Conservation (phyloP, 2,113 vertebrate genomes). For the Cinclus mexicanus region DNA sequence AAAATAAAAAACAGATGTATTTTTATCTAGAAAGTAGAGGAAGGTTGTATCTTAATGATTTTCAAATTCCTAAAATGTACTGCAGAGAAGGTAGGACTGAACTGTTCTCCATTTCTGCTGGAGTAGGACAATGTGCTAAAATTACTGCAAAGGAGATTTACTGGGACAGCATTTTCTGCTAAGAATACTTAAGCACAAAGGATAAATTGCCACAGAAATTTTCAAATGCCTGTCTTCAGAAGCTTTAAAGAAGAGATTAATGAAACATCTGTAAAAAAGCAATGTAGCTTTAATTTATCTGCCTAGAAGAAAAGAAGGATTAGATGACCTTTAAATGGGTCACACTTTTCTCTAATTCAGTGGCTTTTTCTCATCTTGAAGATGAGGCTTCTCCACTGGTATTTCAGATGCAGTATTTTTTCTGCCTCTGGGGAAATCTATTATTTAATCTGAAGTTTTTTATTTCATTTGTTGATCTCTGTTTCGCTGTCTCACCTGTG, state of each 20-base stretch:
- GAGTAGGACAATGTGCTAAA: background rate
- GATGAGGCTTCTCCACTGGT: background rate
- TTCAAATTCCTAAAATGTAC: background rate
- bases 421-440: background rate
- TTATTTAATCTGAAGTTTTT: background rate
- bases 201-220: constrained; percentile 16
- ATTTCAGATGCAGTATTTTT: background rate
- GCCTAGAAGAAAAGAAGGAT: constrained; percentile 25
- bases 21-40: background rate
- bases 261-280: constrained; percentile 53
- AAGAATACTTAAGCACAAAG: constrained; percentile 17
- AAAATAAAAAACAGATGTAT: too few species aligned
- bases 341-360: background rate
- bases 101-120: background rate
- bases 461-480: background rate
- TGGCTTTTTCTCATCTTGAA: background rate
- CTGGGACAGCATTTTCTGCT: constrained; percentile 3
- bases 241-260: constrained; percentile 40
- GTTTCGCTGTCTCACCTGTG: background rate
- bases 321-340: constrained; percentile 46
- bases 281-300: constrained; percentile 38
- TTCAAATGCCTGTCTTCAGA: background rate
- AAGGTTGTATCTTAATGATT: background rate
- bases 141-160: constrained; percentile 4
- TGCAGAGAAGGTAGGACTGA: background rate